Percentiles rank a stretch among this genome's conserved stretches.
Conservation (phyloP, 2,113 vertebrate genomes). For the Poeciliopsis retropinna region DNA sequence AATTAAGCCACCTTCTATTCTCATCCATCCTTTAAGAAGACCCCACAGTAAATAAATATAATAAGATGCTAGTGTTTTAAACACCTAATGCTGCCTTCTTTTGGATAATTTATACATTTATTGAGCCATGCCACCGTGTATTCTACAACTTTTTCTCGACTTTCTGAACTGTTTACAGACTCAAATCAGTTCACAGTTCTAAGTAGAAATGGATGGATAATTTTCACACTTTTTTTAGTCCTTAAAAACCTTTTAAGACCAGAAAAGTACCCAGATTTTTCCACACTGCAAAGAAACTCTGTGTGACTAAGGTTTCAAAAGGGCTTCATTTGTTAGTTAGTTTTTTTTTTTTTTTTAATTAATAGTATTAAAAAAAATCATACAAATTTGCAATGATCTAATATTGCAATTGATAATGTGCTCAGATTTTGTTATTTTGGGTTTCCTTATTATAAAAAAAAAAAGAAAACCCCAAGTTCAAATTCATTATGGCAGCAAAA, state of each 20-base stretch:
- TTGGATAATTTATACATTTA: slow-evolving; percentile 19
- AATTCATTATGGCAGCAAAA: not conserved
- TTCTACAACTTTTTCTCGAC: not conserved
- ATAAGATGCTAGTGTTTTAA: slow-evolving; percentile 21
- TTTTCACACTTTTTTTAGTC: too few species aligned
- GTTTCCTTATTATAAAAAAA: not conserved
- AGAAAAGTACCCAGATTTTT: too few species aligned
- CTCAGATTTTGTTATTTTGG: not conserved
- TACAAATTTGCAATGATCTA: too few species aligned
- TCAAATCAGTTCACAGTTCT: too few species aligned
- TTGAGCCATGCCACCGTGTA: not conserved
- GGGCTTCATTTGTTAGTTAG: too few species aligned
- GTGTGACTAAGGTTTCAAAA: too few species aligned
- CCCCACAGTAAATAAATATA: slow-evolving; percentile 28
- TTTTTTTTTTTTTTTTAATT: not conserved
- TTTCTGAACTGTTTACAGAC: not conserved
- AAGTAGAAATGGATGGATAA: too few species aligned
- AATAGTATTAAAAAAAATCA: not conserved
- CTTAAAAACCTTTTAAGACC: too few species aligned
- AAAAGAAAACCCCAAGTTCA: not conserved
- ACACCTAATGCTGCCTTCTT: slow-evolving; percentile 4
- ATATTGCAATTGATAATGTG: not conserved
- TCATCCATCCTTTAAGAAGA: slow-evolving; percentile 40
- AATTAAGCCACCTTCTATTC: slow-evolving; percentile 6
- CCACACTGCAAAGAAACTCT: too few species aligned